Evolutionary conservation across 2,797 vertebrate genomes (phyloP).

Genomic region (Rhinoraja longicauda): DNA sequence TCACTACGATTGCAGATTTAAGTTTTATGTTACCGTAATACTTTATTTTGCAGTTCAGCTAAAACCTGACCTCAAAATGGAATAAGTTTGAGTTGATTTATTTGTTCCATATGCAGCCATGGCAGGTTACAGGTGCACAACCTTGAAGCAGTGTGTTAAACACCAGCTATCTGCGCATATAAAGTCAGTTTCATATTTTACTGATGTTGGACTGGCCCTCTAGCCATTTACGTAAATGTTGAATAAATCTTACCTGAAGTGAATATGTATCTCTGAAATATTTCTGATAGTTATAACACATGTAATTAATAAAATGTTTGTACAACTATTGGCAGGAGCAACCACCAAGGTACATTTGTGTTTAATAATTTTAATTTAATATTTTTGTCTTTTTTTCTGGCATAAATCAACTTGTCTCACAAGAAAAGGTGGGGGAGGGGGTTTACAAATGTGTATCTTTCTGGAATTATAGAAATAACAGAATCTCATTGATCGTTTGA

Average conservation of each 20-base stretch:
- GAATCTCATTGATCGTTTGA: too few species aligned
- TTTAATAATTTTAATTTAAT: not conserved
- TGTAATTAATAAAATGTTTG: not conserved
- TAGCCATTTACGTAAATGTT: not conserved
- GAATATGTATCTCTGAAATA: not conserved
- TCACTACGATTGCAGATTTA: not conserved
- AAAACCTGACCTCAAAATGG: not conserved
- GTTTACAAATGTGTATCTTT: not conserved
- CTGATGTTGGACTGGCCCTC: not conserved
- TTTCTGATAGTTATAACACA: not conserved
- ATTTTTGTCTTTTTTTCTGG: not conserved
- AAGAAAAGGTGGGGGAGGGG: conserved; percentile 11
- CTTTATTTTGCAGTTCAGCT: not conserved
- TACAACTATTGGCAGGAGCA: not conserved
- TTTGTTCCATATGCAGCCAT: not conserved
- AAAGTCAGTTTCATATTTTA: not conserved
- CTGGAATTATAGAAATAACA: not conserved
- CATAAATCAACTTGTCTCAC: not conserved
- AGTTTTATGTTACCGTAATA: not conserved
- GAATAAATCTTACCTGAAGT: not conserved
- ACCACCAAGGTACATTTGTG: not conserved
- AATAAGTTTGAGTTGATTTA: not conserved
- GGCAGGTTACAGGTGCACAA: not conserved
- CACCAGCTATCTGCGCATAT: not conserved
- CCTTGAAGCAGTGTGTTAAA: not conserved